Base-by-base conservation (phyloP, 35 echinoderm and acorn worm species). In the Chiridota heheva region DNA sequence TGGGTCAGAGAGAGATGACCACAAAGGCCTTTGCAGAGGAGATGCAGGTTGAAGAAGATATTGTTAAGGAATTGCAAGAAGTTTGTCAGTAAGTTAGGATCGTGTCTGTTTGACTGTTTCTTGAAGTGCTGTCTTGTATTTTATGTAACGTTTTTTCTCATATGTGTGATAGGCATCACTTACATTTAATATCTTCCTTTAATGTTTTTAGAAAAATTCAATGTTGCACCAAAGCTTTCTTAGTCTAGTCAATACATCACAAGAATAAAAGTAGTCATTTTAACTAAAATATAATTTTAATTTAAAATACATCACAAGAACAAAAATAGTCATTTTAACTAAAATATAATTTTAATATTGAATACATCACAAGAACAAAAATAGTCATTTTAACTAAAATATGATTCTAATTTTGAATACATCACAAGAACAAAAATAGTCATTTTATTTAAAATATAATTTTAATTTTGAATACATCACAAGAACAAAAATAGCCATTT, bases 11-110 rank as follows among this genome's bases (percentile, higher is more conserved):
- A 24, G 60, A 44, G 0, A 8, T 48, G 10, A 62, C 62, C 25
- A 16, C 4, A 6, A 36, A 44, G 2, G 57, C 75, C 32, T 40
- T 36, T n/a, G 71, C 70, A 0, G 71, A 77, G 42, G 38, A 44
- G 29, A 35, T 66, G 3, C 44, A 35, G 5, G 34, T 42, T 22
- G 18, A 7, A 36, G 27, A 60, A 39, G 70, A 75, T 7, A 59
- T 76, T 18, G 45, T 86, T 32, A 40, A 39, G 3, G 70, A 86
- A 36, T 44, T 86, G 26, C 58, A 47, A 33, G 72, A 86, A 66
- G 70, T 59, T 4, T 76, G 70, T 40, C 32, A 75, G 58, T 76
- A 47, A 56, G 58, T 63, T 27, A 20, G 7, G 25, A n/a, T 44
- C 37, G 25, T 1, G 3, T 20, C 27, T 44, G 63, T 45, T 39